Conservation (phyloP, 2,888 invertebrate species). For the Hirtodrosophila duncani region DNA sequence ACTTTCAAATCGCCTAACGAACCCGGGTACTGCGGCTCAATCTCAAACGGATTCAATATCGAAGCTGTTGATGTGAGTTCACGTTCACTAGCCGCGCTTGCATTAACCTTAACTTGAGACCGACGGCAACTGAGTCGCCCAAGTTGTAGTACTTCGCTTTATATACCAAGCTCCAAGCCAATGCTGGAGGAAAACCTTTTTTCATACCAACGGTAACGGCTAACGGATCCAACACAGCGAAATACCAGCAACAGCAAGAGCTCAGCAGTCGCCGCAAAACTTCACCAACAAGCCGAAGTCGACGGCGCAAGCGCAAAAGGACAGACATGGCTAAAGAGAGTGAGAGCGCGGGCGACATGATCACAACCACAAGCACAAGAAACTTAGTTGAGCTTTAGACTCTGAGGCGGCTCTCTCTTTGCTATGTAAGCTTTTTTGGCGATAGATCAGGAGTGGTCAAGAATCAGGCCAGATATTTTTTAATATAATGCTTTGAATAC, state of each 20-base stretch:
- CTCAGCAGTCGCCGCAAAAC: constrained; percentile 35
- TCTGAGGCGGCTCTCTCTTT: too few species aligned
- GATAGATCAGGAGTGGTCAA: too few species aligned
- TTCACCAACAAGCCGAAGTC: constrained; percentile 61
- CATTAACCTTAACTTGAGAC: constrained; percentile 62
- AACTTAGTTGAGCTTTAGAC: constrained; percentile 12
- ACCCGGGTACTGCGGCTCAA: constrained; percentile 48
- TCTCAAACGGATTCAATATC: constrained; percentile 19
- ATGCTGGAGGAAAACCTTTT: constrained; percentile 67
- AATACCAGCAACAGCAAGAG: constrained; percentile 2
- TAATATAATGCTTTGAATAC: too few species aligned
- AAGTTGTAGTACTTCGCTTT: constrained; percentile 70
- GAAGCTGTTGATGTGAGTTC: constrained; percentile 19
- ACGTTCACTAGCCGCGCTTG: constrained; percentile 50
- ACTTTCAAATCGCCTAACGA: constrained; percentile 68
- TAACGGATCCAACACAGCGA: constrained; percentile 26
- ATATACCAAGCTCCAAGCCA: too few species aligned
- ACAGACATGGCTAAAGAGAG: constrained; percentile 30
- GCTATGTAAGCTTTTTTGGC: too few species aligned
- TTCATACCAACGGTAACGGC: constrained; percentile 43
- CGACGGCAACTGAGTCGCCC: constrained; percentile 71
- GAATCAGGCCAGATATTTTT: too few species aligned
- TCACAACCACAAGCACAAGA: constrained; percentile 1
- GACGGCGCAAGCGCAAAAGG: constrained; percentile 47
- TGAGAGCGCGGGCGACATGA: neutral